Evolutionary conservation across 2,888 invertebrate species (phyloP).

Genomic region (Pristionchus arcanus): DNA sequence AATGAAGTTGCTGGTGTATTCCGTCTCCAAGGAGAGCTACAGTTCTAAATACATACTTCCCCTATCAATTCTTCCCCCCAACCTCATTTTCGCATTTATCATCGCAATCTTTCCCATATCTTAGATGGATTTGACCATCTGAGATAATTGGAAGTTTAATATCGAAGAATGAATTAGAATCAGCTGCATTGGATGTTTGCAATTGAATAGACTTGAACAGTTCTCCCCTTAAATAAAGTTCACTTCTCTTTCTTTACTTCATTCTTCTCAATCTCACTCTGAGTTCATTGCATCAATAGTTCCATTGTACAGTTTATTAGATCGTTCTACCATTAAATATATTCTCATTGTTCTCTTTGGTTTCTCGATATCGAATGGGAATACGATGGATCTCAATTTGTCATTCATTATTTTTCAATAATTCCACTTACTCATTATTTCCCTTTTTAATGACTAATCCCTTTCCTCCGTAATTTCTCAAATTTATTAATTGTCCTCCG

Average conservation of each 20-base stretch:
- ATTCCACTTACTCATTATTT: background rate
- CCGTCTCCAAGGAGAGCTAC: no score
- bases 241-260: background rate
- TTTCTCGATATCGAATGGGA: constrained; percentile 4
- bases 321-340: background rate
- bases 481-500: background rate
- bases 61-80: background rate
- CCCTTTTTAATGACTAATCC: constrained; percentile 14
- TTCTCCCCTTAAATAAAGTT: background rate
- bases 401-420: background rate
- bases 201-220: background rate
- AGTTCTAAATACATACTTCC: no score
- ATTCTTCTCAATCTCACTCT: background rate
- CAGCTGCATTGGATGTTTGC: background rate
- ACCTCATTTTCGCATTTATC: constrained; percentile 5
- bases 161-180: constrained; percentile 57
- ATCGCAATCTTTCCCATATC: constrained; percentile 67
- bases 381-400: background rate
- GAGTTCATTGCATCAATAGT: background rate
- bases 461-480: background rate
- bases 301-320: background rate
- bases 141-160: constrained; percentile 72
- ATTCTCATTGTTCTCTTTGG: constrained; percentile 15
- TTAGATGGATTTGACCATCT: constrained; percentile 65
- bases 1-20: no score